phyloP scores from a whole-genome alignment of 2,797 vertebrate genomes.

The Tangara arthus region DNA sequence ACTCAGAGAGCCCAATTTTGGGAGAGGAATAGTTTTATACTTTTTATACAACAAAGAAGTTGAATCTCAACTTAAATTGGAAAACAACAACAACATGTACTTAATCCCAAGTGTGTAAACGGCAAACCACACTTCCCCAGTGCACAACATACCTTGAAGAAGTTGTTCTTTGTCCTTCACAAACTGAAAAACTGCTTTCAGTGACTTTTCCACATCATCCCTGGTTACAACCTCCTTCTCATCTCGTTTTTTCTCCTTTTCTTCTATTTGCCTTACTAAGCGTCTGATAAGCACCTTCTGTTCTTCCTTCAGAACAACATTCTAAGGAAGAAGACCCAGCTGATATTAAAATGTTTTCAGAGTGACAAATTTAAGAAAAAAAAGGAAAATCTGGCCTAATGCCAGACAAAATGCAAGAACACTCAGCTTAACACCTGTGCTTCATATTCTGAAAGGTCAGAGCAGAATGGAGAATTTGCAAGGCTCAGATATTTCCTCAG shows the following conservation, averaged over 20 bases:
- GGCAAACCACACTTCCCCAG: neutral
- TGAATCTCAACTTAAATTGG: neutral
- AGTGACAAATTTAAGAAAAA: neutral
- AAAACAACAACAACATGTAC: neutral
- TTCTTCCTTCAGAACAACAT: slow-evolving; percentile 70
- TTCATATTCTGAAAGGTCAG: neutral
- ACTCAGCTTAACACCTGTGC: neutral
- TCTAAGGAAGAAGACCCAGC: slow-evolving; percentile 54
- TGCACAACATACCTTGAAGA: slow-evolving; percentile 69
- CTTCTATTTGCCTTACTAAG: slow-evolving; percentile 65
- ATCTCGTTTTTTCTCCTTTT: slow-evolving; percentile 60
- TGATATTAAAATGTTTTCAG: neutral
- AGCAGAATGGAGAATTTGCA: neutral
- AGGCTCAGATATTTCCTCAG: neutral
- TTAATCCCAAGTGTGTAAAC: neutral
- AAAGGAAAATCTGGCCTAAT: neutral
- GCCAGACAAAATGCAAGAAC: neutral
- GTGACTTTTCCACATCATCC: slow-evolving; percentile 72
- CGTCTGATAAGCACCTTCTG: slow-evolving; percentile 55
- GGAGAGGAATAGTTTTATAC: neutral
- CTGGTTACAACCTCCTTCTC: slow-evolving; percentile 60
- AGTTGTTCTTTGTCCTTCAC: slow-evolving; percentile 71
- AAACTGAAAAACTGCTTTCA: slow-evolving; percentile 72
- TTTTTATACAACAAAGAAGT: neutral
- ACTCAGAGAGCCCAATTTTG: neutral